Evolutionary conservation across 2,113 vertebrate species (phyloP), one percentile per base, ranked within the genome.

Genomic region (Chaetorhynchus papuensis): DNA sequence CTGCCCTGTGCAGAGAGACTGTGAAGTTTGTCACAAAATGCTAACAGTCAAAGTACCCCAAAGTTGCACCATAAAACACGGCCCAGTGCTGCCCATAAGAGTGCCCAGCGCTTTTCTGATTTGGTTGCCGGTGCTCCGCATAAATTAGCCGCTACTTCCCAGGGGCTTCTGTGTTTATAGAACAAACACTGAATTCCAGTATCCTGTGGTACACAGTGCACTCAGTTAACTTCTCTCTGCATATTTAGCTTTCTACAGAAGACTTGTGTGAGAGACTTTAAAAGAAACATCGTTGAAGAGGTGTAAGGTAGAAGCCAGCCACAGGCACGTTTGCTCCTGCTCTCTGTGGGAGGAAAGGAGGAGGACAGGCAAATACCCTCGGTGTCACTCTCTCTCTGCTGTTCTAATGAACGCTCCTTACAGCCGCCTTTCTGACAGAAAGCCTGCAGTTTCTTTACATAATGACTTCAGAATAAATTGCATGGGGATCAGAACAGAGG

Each of bases 401-500:
- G 21, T 18, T 90, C 75, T 83, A 94, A 86, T 88, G 75, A 95
- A 69, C 3, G 4, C 31, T 90, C 59, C 75, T 87, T 87, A 45
- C 44, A 79, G 81, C 23, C 0, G 2, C 79, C 79, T 90, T 93
- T 79, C 90, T 75, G 92, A 81, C 0, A 2, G 79, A 86, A 92
- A 90, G 75, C 90, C 88, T 83, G 87, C 42, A 81, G 93, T 74
- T 83, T 93, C 94, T 94, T 93, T 93, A 94, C 83, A 90, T 90
- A 93, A 93, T 41, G 87, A 88, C 85, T 96, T 94, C 79, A 81
- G 76, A 94, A 80, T 80, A 90, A 92, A 83, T 86, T 74, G 82
- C 71, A 88, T 14, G 23, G 83, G 92, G 85, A 94, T 81, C 76
- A 90, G 85, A 91, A 90, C 63, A 94, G 71, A 94, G 26, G 75